Base-by-base conservation (phyloP, 2,797 vertebrate species). In the Tiaroga cobitis region DNA sequence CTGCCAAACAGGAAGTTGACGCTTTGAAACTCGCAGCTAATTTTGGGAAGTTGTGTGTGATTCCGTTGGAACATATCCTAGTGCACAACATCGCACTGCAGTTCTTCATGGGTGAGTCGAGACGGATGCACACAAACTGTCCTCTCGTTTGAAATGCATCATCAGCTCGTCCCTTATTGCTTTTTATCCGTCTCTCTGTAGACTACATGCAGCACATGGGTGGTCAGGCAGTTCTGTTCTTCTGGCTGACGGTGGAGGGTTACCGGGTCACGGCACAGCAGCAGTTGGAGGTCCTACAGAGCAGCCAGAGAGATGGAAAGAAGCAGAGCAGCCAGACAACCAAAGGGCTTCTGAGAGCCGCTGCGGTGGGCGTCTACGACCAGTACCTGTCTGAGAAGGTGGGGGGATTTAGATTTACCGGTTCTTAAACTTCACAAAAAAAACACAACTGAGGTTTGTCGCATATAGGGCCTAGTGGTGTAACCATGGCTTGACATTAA, bases 371-470 rank as follows among this genome's bases (percentile, higher is more conserved):
- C 21, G 97, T 99, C 91, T 99, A 95, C 84, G 98, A 99, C 68
- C 98, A 99, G 88, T 99, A 99, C 94, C 97, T 99, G 90, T 99
- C 98, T 72, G 98, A 99, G 89, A 99, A 99, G 97, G 98, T 98
- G 88, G 72, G 43, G 82, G 29, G 29, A 21, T 10, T 37, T 4
- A 16, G 11, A 59, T 26, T 26, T 29, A 67, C 26, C 13, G 10
- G 21, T 26, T 26, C 11, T 61, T 61, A 26, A 29, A 26, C 59
- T 13, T 15, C 4, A 59, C 24, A 5, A 26, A 59, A 59, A 54
- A 61, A 11, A 24, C 56, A 54, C 15, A 54, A 8, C 43, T 13
- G 4, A 61, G n/a, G 11, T 61, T 26, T 61, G n/a, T 5, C 11
- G 0, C 59, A 29, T 61, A 13, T 26, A 26, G 59, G 4, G 10